Conservation (phyloP, 2,113 vertebrate species). For the Tachysurus fulvidraco region DNA sequence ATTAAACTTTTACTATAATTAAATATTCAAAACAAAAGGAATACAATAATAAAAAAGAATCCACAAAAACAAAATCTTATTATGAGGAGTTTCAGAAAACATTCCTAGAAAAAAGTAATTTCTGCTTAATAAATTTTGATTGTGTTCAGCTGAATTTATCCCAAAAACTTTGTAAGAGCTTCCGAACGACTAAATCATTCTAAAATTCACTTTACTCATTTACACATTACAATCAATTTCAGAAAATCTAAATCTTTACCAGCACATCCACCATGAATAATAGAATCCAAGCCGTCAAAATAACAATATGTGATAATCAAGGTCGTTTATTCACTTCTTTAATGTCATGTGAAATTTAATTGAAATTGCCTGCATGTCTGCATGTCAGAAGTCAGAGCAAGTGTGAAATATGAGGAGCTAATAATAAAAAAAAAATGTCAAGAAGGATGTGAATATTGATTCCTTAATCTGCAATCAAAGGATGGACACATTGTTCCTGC, state of each 20-base stretch:
- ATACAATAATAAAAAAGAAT: not conserved
- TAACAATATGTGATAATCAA: constrained; percentile 9
- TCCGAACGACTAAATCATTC: not conserved
- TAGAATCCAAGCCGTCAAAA: not conserved
- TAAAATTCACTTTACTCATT: not conserved
- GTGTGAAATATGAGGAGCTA: constrained; percentile 31
- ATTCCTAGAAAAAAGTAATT: not conserved
- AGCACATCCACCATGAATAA: not conserved
- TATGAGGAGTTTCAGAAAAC: not conserved
- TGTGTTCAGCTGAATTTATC: not conserved
- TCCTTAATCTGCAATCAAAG: constrained; percentile 45
- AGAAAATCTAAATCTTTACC: not conserved
- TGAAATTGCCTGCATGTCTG: constrained; percentile 20
- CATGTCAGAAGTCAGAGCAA: constrained; percentile 11
- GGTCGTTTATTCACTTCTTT: not conserved
- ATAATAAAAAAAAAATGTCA: constrained; percentile 45
- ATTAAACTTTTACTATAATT: too few species aligned
- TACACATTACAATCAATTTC: not conserved
- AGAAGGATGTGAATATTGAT: constrained; percentile 49
- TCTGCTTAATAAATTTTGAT: not conserved
- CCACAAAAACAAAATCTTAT: not conserved
- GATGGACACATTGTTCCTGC: constrained; percentile 14
- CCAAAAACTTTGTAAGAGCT: not conserved
- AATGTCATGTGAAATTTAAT: constrained; percentile 20
- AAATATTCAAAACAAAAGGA: not conserved